A percentile compares a stretch with the other conserved stretches of the same genome.
These are phyloP conservation scores for Elanus axillaris DNA, from an alignment of 2,113 vertebrate genomes.

Conservation along the genomic window DNA sequence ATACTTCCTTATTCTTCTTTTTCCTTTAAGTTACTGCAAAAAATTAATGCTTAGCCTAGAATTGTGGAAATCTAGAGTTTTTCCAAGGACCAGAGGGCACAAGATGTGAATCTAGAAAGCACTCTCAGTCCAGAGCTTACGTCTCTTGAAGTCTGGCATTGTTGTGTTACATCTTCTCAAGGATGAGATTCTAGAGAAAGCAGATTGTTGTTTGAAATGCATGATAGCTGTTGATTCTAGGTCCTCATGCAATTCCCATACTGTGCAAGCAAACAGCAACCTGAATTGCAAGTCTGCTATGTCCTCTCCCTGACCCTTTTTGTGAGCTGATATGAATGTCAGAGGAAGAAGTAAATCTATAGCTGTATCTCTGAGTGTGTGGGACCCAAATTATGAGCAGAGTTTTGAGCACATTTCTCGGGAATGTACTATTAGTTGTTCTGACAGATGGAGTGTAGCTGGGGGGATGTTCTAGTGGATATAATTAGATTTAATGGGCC, in stretches of 20 bases:
- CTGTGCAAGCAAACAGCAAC: background rate
- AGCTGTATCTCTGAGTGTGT: background rate
- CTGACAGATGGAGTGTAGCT: background rate
- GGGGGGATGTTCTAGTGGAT: background rate
- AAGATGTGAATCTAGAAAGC: background rate
- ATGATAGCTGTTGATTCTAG: background rate
- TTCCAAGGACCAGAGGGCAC: background rate
- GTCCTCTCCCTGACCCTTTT: background rate
- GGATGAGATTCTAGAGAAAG: background rate
- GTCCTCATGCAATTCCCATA: background rate
- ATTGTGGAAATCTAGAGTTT: background rate
- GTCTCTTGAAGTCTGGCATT: background rate
- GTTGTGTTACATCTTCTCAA: background rate
- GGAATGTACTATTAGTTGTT: background rate
- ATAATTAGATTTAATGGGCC: background rate
- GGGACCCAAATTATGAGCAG: background rate
- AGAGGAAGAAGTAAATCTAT: background rate
- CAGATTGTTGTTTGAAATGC: background rate
- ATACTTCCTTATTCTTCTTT: background rate
- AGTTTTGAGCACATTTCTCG: background rate
- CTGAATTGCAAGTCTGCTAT: background rate
- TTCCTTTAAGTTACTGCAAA: background rate
- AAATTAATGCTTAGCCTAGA: background rate
- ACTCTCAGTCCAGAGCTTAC: background rate
- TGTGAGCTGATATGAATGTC: background rate